Evolutionary conservation across 2,888 invertebrate genomes (phyloP).

Genomic region (Xylocampa areola): DNA sequence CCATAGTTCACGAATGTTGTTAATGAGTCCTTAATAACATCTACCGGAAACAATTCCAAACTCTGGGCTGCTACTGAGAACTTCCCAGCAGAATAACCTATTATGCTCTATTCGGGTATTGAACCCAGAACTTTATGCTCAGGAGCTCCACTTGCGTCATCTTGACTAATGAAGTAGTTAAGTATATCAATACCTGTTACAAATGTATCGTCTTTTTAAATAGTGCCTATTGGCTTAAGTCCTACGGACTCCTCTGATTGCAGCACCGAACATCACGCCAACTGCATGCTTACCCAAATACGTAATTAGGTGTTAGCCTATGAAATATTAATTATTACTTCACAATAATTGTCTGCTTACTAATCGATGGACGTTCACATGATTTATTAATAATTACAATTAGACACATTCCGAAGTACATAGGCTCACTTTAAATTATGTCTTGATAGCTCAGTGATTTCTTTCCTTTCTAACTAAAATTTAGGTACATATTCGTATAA

Average conservation of each 20-base stretch:
- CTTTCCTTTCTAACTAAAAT: constrained; percentile 19
- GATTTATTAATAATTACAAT: constrained; percentile 45
- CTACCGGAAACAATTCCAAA: too few species aligned
- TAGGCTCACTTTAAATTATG: constrained; percentile 5
- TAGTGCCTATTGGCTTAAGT: constrained; percentile 10
- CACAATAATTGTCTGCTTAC: constrained; percentile 41
- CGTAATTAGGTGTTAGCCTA: constrained; percentile 44
- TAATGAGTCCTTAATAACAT: too few species aligned
- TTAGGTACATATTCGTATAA: constrained; percentile 5
- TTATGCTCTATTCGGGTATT: too few species aligned
- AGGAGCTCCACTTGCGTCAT: too few species aligned
- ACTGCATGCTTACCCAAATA: constrained; percentile 39
- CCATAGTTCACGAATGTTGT: too few species aligned
- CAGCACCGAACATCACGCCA: constrained; percentile 29
- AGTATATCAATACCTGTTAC: too few species aligned
- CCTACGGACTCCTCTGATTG: constrained; percentile 27
- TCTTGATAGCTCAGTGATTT: constrained; percentile 4
- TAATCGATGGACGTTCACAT: constrained; percentile 40
- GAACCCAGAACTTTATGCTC: too few species aligned
- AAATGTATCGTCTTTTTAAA: background rate
- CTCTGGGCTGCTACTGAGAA: too few species aligned
- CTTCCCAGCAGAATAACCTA: too few species aligned
- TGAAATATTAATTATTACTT: constrained; percentile 48
- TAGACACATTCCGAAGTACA: constrained; percentile 18
- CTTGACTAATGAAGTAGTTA: too few species aligned